A percentile compares a stretch with the other conserved stretches of the same genome.
Evolutionary conservation across 1,140 invertebrate species (phyloP).

Genomic region (Caerostris extrusa): DNA sequence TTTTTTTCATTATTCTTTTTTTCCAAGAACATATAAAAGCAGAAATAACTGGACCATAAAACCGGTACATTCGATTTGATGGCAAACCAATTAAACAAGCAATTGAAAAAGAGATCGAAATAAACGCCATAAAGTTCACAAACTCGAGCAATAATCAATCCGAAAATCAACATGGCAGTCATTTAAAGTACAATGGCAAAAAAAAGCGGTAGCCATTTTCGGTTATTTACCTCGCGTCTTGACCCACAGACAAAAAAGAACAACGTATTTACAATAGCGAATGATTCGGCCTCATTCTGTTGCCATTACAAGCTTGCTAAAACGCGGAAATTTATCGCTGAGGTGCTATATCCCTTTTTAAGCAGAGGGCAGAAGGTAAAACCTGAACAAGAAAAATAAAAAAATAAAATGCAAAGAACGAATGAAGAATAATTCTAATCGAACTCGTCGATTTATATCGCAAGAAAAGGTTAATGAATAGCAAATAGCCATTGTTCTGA

Average conservation of each 20-base stretch:
- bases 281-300: not conserved
- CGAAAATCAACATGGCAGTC: constrained; percentile 9
- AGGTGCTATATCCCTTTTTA: constrained; percentile 25
- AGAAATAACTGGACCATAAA: not conserved
- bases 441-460: constrained; percentile 42
- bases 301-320: not conserved
- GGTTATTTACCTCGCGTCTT: constrained; percentile 13
- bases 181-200: not conserved
- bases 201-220: not conserved
- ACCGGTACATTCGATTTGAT: not conserved
- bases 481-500: constrained; percentile 6
- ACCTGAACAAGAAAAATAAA: constrained; percentile 10
- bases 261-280: not conserved
- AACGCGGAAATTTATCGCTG: not conserved
- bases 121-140: not conserved
- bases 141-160: constrained; percentile 6
- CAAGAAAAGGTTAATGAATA: constrained; percentile 30
- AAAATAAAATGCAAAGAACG: not conserved
- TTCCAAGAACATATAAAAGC: no score
- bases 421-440: constrained; percentile 18
- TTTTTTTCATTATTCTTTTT: no score
- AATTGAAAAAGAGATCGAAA: not conserved
- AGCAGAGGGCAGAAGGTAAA: not conserved
- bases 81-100: not conserved
- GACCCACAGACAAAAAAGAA: constrained; percentile 30